Percentiles rank a stretch among this genome's conserved stretches.
Conservation (phyloP, 2,113 vertebrate genomes). For the Strix uralensis region DNA sequence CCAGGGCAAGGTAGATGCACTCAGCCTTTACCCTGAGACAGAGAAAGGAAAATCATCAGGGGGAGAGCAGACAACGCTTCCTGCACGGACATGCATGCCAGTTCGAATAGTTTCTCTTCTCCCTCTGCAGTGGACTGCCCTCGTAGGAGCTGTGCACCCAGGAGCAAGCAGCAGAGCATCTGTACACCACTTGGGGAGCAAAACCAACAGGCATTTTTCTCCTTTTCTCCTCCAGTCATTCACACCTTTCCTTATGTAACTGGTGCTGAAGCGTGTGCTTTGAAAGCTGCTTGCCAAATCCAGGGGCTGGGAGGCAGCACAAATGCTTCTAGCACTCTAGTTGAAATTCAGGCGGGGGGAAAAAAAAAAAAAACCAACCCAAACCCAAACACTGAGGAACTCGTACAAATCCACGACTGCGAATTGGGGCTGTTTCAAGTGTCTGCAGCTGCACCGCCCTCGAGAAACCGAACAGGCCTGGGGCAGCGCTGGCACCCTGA, state of each 20-base stretch:
- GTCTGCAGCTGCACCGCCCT: not conserved
- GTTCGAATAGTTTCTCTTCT: not conserved
- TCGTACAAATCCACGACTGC: fast-evolving
- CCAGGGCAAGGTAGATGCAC: conserved; percentile 17
- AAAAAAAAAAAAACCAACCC: not conserved
- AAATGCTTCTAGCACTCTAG: not conserved
- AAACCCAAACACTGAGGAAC: not conserved
- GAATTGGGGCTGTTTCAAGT: not conserved
- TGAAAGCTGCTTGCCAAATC: not conserved
- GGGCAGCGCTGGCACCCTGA: not conserved
- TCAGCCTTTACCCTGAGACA: not conserved
- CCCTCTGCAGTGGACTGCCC: not conserved
- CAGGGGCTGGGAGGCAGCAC: not conserved
- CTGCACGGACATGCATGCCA: fast-evolving
- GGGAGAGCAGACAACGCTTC: not conserved
- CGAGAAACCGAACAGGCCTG: not conserved
- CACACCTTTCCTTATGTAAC: conserved; percentile 32
- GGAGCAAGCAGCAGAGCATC: not conserved
- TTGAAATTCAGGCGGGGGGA: not conserved
- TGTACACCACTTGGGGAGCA: not conserved
- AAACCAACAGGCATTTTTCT: not conserved
- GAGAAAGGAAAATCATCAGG: not conserved
- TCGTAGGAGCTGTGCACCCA: not conserved
- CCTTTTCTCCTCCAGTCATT: conserved; percentile 12
- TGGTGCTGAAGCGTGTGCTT: not conserved